Conservation (phyloP, 2,888 invertebrate genomes). For the Scelioninae gen. 1 region DNA sequence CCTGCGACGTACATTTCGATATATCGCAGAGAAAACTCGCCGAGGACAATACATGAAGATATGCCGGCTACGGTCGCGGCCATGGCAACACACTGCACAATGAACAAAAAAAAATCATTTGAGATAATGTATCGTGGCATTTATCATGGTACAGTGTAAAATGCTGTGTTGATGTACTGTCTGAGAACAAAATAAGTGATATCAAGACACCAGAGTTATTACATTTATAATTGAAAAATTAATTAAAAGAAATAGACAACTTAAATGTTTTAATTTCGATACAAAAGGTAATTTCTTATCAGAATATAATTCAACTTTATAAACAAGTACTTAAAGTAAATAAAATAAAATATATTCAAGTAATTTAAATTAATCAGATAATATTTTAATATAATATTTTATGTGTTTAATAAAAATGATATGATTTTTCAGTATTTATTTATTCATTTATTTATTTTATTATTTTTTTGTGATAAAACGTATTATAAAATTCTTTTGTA, state of each 20-base stretch:
- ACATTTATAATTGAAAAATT: background rate
- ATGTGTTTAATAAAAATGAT: no score
- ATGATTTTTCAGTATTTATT: no score
- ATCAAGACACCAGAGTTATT: background rate
- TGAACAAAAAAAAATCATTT: slow-evolving; percentile 44
- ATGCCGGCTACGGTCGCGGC: slow-evolving; percentile 48
- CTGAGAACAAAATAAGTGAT: slow-evolving; percentile 3
- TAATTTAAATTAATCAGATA: no score
- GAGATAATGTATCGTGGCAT: slow-evolving; percentile 40
- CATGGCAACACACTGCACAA: slow-evolving; percentile 33
- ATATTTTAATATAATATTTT: no score
- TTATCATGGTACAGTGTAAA: slow-evolving; percentile 30
- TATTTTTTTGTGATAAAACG: background rate
- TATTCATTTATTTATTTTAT: background rate
- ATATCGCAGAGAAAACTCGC: slow-evolving; percentile 65
- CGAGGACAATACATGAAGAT: slow-evolving; percentile 66
- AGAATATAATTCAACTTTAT: no score
- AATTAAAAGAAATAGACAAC: background rate
- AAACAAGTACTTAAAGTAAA: no score
- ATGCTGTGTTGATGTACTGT: slow-evolving; percentile 8
- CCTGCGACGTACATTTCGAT: slow-evolving; percentile 62
- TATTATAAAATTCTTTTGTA: background rate
- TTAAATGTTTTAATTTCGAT: no score
- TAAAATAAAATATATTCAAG: no score
- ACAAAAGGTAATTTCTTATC: no score